Base-by-base conservation (phyloP, 2,797 vertebrate species). In the Characodon lateralis region DNA sequence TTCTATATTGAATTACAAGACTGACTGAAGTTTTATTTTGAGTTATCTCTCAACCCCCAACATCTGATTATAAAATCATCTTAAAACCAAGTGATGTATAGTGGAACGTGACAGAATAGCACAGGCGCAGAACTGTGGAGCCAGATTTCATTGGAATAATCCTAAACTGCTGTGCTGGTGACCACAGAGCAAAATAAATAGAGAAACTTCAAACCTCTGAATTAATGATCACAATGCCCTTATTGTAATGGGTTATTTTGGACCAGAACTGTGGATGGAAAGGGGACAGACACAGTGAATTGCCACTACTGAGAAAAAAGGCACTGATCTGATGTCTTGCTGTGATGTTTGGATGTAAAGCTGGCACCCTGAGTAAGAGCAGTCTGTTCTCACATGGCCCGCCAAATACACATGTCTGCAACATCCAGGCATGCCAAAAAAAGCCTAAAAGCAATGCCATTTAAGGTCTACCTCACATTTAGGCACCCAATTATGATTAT, bases 321-420 rank as follows among this genome's bases (percentile, higher is more conserved):
- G 66, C 87, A 85, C 84, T 79, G 77, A 83, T 94, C 88, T 91
- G 90, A 94, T 88, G 89, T 88, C 93, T 89, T 91, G 93, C 91
- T 93, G 92, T 87, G 92, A 91, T 91, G 92, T 92, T 95, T 94
- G 94, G 95, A 94, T 93, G 89, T 89, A 85, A 89, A 84, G 81
- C 92, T 95, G 95, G 95, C 95, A 93, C 89, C 85, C 93, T 50
- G 78, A 91, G 88, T 85, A 83, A 88, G 77, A 93, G 93, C 93
- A 92, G 94, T 92, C 94, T 95, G 95, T 93, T 95, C 93, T 94
- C 89, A 93, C 91, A 90, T 85, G 85, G 82, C 56, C 86, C 76
- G 93, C 94, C 94, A 95, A 93, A 89, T 63, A 72, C 87, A 85
- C 86, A 89, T 71, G 88, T 91, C 92, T 88, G 80, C 81, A 84